A percentile compares a stretch with the other conserved stretches of the same genome.
phyloP scores from a whole-genome alignment of 2,113 vertebrate species.

The Lanius ludovicianus region DNA sequence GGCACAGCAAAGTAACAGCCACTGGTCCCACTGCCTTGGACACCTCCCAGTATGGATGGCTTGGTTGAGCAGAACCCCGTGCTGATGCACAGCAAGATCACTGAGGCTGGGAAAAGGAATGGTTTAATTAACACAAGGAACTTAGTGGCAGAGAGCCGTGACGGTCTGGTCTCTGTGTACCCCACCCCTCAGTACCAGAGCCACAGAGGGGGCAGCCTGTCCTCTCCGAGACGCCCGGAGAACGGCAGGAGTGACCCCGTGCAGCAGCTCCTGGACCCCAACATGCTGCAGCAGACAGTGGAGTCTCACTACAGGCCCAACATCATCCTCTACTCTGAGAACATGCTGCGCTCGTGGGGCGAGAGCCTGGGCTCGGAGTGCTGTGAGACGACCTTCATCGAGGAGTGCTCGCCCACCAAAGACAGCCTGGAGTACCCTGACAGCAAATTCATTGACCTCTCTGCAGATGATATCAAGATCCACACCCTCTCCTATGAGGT shows the following conservation, averaged over 20 bases:
- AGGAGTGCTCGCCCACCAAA: conserved; percentile 80
- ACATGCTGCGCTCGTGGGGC: conserved; percentile 81
- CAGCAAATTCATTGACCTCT: conserved; percentile 85
- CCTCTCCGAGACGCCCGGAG: conserved; percentile 57
- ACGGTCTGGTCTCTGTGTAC: conserved; percentile 83
- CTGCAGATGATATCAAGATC: conserved; percentile 84
- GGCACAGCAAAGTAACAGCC: not conserved
- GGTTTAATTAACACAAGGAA: conserved; percentile 88
- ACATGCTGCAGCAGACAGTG: conserved; percentile 78
- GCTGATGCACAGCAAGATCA: conserved; percentile 65
- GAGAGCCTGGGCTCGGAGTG: conserved; percentile 80
- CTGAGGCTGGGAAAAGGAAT: conserved; percentile 77
- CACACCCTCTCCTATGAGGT: conserved; percentile 90
- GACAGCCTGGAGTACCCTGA: conserved; percentile 83
- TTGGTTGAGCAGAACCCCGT: conserved; percentile 69
- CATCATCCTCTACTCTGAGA: conserved; percentile 87
- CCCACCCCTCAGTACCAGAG: conserved; percentile 84
- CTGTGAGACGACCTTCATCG: conserved; percentile 94
- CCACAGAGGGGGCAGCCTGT: conserved; percentile 58
- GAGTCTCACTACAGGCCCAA: conserved; percentile 82
- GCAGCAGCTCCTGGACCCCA: conserved; percentile 88
- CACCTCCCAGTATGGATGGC: conserved; percentile 71
- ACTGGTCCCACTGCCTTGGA: not conserved
- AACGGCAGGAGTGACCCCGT: conserved; percentile 55
- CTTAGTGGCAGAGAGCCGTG: conserved; percentile 78